A percentile compares a stretch with the other conserved stretches of the same genome.
Evolutionary conservation across 2,888 invertebrate genomes (phyloP).

Genomic region (Tipula unca): DNA sequence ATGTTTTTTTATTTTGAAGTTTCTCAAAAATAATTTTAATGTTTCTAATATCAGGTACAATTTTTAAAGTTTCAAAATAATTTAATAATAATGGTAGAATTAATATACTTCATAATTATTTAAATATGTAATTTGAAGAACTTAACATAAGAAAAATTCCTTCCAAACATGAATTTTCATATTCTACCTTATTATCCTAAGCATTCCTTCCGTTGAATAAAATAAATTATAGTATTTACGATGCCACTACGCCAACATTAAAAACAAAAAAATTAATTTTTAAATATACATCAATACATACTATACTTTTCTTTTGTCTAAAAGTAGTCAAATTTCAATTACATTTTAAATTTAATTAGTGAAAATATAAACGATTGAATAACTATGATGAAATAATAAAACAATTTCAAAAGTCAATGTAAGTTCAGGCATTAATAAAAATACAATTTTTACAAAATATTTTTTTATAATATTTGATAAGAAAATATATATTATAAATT

Average conservation of each 20-base stretch:
- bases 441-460: neutral
- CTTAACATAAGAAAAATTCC: neutral
- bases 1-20: neutral
- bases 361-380: neutral
- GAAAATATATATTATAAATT: neutral
- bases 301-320: neutral
- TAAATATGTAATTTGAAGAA: neutral
- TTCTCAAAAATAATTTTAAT: slow-evolving; percentile 23
- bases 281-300: neutral
- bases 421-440: neutral
- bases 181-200: neutral
- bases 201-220: neutral
- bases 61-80: slow-evolving; percentile 19
- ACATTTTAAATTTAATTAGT: neutral
- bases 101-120: neutral
- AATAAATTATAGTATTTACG: neutral
- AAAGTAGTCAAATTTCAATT: neutral
- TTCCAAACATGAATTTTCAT: neutral
- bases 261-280: slow-evolving; percentile 19
- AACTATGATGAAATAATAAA: neutral
- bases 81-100: neutral
- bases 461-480: slow-evolving; percentile 1
- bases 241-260: slow-evolving; percentile 19
- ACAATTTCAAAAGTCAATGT: neutral
- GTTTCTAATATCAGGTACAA: slow-evolving; percentile 30